These are phyloP conservation scores for Machimus atricapillus DNA, from an alignment of 2,888 invertebrate genomes.

Conservation along the genomic window DNA sequence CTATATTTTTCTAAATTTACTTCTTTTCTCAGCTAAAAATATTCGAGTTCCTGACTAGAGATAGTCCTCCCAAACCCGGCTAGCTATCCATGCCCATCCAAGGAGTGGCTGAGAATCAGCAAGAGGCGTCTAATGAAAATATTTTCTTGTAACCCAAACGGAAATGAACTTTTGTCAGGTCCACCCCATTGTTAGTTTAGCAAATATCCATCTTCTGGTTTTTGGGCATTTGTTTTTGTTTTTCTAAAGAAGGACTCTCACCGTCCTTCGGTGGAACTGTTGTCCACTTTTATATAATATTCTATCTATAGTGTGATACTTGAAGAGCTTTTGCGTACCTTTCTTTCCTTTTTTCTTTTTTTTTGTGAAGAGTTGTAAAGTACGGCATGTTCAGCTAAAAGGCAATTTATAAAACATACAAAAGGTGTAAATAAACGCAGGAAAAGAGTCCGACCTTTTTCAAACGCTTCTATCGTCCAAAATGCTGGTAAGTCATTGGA, in stretches of 20 bases:
- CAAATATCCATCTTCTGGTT: neutral
- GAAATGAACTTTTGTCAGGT: conserved; percentile 39
- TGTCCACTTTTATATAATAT: conserved; percentile 20
- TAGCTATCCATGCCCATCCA: neutral
- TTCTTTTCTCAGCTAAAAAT: neutral
- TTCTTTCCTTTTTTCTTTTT: neutral
- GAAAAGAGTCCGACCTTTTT: neutral
- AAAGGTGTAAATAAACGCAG: conserved; percentile 35
- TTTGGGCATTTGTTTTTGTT: conserved; percentile 6
- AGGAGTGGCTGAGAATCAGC: conserved; percentile 1
- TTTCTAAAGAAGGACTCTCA: neutral
- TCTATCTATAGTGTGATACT: neutral
- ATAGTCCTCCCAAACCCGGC: neutral
- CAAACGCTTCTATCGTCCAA: neutral
- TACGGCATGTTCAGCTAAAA: conserved; percentile 7
- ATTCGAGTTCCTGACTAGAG: neutral
- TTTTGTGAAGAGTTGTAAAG: neutral
- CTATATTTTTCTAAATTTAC: conserved; percentile 3
- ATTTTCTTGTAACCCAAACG: conserved; percentile 40
- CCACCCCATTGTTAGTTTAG: conserved; percentile 34
- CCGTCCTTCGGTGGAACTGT: neutral
- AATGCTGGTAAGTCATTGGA: neutral
- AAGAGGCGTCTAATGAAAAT: conserved; percentile 41
- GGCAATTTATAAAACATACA: conserved; percentile 37
- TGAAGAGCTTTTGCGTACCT: neutral